Conservation (phyloP, 2,888 invertebrate genomes). For the Tolmerus cingulatus region DNA sequence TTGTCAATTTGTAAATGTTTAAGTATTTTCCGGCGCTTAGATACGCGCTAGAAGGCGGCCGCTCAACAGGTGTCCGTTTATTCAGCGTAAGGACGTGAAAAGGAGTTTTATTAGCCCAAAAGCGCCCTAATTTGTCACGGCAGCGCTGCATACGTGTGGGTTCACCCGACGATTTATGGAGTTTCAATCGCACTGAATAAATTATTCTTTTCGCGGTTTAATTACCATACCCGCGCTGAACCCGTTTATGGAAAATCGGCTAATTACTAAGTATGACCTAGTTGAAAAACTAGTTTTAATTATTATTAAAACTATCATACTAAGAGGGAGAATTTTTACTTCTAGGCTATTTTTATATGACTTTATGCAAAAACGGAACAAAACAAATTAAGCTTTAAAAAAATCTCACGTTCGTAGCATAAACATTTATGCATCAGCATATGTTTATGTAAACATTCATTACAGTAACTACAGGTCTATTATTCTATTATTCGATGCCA, state of each 20-base stretch:
- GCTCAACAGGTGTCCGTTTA: constrained; percentile 31
- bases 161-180: constrained; percentile 3
- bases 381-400: too few relatives aligned
- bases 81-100: constrained; percentile 31
- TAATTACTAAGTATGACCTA: neutral
- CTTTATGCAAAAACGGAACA: too few relatives aligned
- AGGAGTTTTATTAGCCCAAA: constrained; percentile 33
- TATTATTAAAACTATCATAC: neutral
- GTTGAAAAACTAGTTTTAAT: neutral
- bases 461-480: too few relatives aligned
- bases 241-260: neutral
- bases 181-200: constrained; percentile 14
- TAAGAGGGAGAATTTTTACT: too few relatives aligned
- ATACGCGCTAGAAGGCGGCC: constrained; percentile 24
- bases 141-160: neutral
- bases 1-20: constrained; percentile 41
- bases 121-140: constrained; percentile 32
- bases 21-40: constrained; percentile 37
- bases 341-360: too few relatives aligned
- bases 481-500: too few relatives aligned
- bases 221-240: neutral
- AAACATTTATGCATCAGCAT: too few relatives aligned
- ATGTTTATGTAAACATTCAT: too few relatives aligned
- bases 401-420: too few relatives aligned
- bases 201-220: constrained; percentile 1